Conservation (phyloP, 1,140 invertebrate genomes). For the Drosophila ficusphila region DNA sequence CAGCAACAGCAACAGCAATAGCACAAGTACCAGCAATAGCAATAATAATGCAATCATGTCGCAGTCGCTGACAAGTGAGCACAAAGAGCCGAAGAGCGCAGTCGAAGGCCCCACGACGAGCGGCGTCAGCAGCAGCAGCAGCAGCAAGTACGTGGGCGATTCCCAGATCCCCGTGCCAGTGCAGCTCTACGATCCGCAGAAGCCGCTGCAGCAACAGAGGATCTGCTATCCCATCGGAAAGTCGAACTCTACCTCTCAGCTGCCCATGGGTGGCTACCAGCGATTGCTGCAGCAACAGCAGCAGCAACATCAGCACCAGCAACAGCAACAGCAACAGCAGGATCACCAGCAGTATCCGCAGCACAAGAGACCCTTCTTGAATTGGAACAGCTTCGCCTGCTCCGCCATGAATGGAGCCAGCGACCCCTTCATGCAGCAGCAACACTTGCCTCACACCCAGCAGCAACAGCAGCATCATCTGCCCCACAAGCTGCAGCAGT, state of each 20-base stretch:
- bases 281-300: conserved; percentile 60
- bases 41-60: conserved; percentile 58
- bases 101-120: conserved; percentile 27
- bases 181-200: conserved; percentile 69
- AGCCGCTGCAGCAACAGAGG: conserved; percentile 56
- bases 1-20: conserved; percentile 40
- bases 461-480: conserved; percentile 44
- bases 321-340: conserved; percentile 26
- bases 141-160: conserved; percentile 46
- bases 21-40: conserved; percentile 23
- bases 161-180: conserved; percentile 74
- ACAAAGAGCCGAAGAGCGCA: conserved; percentile 55
- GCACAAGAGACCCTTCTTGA: conserved; percentile 73
- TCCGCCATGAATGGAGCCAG: conserved; percentile 66
- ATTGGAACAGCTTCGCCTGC: conserved; percentile 79
- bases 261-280: conserved; percentile 69
- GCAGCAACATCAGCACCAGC: conserved; percentile 40
- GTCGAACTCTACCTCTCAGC: conserved; percentile 77
- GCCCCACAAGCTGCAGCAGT: conserved; percentile 70
- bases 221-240: conserved; percentile 72
- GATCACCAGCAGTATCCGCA: conserved; percentile 65
- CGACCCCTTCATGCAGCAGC: conserved; percentile 76
- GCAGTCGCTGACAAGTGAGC: conserved; percentile 56
- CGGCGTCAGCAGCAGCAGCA: conserved; percentile 23
- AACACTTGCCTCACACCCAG: conserved; percentile 14